phyloP scores from a whole-genome alignment of 2,797 vertebrate genomes.

The Tangara arthus region DNA sequence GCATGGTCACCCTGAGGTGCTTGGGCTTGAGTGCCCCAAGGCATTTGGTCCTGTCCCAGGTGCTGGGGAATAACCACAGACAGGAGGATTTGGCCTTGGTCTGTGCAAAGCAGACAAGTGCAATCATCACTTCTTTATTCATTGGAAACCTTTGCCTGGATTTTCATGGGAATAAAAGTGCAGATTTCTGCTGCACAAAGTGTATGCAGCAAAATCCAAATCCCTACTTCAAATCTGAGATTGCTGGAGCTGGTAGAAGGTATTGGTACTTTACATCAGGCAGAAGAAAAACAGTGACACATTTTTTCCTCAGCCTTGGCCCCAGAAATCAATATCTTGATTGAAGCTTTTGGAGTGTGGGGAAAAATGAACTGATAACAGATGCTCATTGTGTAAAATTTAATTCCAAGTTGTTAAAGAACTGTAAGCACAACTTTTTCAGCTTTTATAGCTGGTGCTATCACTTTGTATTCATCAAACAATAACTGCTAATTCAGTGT shows the following conservation, averaged over 20 bases:
- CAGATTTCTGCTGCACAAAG: neutral
- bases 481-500: constrained; percentile 13
- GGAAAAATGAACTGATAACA: neutral
- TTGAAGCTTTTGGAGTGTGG: neutral
- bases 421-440: constrained; percentile 11
- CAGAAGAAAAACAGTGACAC: neutral
- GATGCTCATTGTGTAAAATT: constrained; percentile 10
- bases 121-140: neutral
- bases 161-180: neutral
- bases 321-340: neutral
- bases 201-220: neutral
- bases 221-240: neutral
- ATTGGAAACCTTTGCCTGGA: neutral
- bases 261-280: neutral
- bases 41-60: accelerated
- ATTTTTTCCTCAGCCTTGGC: neutral
- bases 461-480: constrained; percentile 28
- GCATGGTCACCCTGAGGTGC: neutral
- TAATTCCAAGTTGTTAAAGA: constrained; percentile 32
- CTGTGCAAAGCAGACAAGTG: neutral
- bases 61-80: neutral
- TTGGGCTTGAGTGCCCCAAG: accelerated
- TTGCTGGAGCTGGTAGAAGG: neutral
- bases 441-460: neutral
- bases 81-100: neutral